Evolutionary conservation across 2,797 vertebrate species (phyloP), one percentile per base, ranked within the genome.

Genomic region (Craterocephalus amniculus): DNA sequence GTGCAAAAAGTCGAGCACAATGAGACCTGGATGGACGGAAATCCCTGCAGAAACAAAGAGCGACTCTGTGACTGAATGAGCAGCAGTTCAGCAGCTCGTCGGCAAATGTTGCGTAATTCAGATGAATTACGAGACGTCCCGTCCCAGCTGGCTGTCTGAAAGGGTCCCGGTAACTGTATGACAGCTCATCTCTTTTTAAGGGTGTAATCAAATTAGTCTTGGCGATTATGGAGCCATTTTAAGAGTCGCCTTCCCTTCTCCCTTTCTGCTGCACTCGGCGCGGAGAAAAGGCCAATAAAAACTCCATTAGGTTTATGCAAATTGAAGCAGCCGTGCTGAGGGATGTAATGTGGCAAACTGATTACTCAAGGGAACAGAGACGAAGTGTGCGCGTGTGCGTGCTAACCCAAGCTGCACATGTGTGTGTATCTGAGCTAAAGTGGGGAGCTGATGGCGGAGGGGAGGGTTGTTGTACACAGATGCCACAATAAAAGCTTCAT

Each of bases 221-320:
- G 88, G 79, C 49, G 77, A 89, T 93, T 92, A 92, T 91, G 92
- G 89, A 80, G 72, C 79, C 82, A 80, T 88, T 92, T 90, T 56
- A 69, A 80, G 79, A 79, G 80, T 78, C 63, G 78, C 87, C 74
- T 72, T 18, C 66, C 76, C 66, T 69, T 74, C 84, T 72, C 43
- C 76, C 77, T 87, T 90, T 88, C 76, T 88, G 78, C 84, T 58
- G 67, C 68, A 78, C 68, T 24, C 80, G 61, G 87, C 77, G 5
- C 64, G 79, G 78, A 86, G 85, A 88, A 91, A 85, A 81, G 86
- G 65, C 83, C 88, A 91, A 92, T 92, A 91, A 92, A 93, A 94
- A 88, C 79, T 67, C 91, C 81, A 93, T 94, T 94, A 88, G 86
- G 83, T 92, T 91, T 90, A 94, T 94, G 93, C 88, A 90, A 93